Evolutionary conservation across 1,140 invertebrate species (phyloP).

Genomic region (Mizuhopecten yessoensis): DNA sequence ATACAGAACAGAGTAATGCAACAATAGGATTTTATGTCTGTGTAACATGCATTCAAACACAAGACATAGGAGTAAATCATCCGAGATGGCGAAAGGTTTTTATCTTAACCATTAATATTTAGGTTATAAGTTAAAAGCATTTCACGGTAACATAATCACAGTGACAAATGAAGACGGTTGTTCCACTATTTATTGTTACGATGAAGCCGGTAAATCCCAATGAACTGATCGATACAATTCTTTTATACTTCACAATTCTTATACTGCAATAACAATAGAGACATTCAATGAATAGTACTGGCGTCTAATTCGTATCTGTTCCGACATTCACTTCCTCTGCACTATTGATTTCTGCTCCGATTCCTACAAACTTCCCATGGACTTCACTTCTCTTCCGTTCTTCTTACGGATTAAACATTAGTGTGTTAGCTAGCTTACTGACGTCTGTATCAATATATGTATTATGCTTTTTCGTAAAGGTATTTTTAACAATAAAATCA

Average conservation of each 20-base stretch:
- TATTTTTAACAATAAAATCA: too few relatives aligned
- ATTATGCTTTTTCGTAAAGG: too few relatives aligned
- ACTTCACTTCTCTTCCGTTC: neutral
- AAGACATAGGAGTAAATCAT: neutral
- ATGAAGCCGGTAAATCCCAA: neutral
- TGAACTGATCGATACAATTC: neutral
- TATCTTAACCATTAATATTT: conserved; percentile 15
- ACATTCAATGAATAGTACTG: neutral
- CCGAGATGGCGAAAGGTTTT: neutral
- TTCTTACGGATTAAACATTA: neutral
- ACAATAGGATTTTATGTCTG: neutral
- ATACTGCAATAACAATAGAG: neutral
- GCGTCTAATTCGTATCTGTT: neutral
- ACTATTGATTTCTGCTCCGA: conserved; percentile 1
- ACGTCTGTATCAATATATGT: too few relatives aligned
- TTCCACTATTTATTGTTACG: neutral
- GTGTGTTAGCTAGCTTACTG: neutral
- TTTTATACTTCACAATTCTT: too few relatives aligned
- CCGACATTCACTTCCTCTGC: neutral
- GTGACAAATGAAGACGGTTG: neutral
- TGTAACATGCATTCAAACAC: neutral
- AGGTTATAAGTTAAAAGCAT: conserved; percentile 39
- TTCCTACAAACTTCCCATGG: neutral
- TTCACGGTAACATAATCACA: neutral
- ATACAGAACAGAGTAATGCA: neutral